phyloP scores from a whole-genome alignment of 2,113 vertebrate genomes.

The Ochotona curzoniae region DNA sequence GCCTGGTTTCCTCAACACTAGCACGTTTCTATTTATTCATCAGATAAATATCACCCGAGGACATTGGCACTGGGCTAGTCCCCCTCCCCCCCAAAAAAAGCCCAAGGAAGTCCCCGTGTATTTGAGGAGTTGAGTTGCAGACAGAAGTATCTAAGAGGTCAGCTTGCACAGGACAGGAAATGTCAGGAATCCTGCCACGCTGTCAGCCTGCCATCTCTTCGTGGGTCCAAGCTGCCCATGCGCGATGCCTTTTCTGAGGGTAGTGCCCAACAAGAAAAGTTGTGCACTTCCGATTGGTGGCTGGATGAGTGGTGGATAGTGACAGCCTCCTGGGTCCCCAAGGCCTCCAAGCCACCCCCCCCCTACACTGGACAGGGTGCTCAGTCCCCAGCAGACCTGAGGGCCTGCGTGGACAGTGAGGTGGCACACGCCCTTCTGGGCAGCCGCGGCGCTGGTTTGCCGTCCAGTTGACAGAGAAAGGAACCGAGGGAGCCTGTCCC shows the following conservation, averaged over 20 bases:
- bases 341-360: not conserved
- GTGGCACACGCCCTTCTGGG: not conserved
- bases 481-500: not conserved
- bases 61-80: conserved; percentile 3
- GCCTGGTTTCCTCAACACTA: not conserved
- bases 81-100: conserved; percentile 4
- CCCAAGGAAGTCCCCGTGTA: conserved; percentile 5
- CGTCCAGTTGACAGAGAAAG: not conserved
- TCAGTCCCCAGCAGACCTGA: not conserved
- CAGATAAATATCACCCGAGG: not conserved
- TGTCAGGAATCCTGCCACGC: not conserved
- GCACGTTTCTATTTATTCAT: conserved; percentile 39
- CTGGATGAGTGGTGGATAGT: not conserved
- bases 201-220: too few species aligned
- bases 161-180: not conserved
- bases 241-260: not conserved
- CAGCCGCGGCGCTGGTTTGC: not conserved
- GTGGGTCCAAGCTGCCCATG: not conserved
- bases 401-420: not conserved
- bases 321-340: not conserved
- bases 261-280: not conserved
- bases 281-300: not conserved
- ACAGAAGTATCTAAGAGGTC: conserved; percentile 1
- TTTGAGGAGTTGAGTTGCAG: conserved; percentile 14
- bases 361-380: not conserved